Evolutionary conservation across 1,140 invertebrate species (phyloP), one percentile per base, ranked within the genome.

Genomic region (Pogonognathellus flavescens): DNA sequence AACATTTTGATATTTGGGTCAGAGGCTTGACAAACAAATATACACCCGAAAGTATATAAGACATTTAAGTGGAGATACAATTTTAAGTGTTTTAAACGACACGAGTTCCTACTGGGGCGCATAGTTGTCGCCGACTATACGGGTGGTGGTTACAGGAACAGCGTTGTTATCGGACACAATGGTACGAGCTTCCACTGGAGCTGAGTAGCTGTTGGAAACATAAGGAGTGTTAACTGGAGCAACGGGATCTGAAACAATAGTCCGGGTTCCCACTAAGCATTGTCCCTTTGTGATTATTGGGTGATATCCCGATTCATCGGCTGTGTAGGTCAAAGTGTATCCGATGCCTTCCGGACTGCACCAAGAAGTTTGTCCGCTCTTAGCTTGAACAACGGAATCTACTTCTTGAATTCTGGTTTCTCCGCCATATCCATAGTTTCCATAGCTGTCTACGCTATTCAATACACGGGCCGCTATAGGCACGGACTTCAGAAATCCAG

Each of bases 401-500:
- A 76, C n/a, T 76, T 49, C 70, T 76, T n/a, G 13, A n/a, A 76
- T 50, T 76, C 41, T 8, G 7, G 25, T 49, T 72, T 49, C 14
- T n/a, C 66, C 66, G 11, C 66, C 66, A n/a, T 72, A 72, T 14
- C 66, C 66, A 11, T 72, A 72, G n/a, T 31, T 72, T 41, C 66
- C 31, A 22, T 41, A 70, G 41, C 66, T 70, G 66, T 70, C 22
- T 3, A 4, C 66, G 16, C 14, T 14, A 25, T 22, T 41, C 22
- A 70, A 70, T 6, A 41, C 25, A 70, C 66, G 22, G 16, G 16
- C 9, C 1, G 13, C 57, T 18, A 59, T 18, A 7, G 22, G 66
- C 7, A 41, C 16, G 41, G 31, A 4, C 66, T 70, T 70, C 9
- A 41, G 20, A 11, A 70, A 70, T 70, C 22, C 66, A 14, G 66